Conservation (phyloP, 2,888 invertebrate genomes). For the Ophion slaviceki region DNA sequence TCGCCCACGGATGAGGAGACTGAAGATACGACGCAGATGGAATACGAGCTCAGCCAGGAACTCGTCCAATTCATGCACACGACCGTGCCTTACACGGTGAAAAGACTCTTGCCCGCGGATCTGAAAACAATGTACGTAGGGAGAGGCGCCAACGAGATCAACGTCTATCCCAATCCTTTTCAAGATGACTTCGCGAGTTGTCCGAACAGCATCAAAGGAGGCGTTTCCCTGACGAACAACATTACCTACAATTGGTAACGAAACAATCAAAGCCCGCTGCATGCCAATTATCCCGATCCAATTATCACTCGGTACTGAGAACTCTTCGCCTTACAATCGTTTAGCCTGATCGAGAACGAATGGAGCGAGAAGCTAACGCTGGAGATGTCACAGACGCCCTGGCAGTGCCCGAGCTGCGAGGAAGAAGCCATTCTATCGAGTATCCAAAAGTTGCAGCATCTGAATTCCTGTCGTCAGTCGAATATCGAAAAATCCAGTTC, state of each 20-base stretch:
- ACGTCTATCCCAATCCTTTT: constrained; percentile 89
- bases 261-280: not conserved
- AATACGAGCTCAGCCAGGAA: constrained; percentile 87
- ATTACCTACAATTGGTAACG: constrained; percentile 91
- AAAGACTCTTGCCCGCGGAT: constrained; percentile 93
- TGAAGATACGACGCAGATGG: constrained; percentile 76
- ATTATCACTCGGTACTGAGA: not conserved
- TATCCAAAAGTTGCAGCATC: constrained; percentile 91
- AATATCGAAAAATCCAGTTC: constrained; percentile 69
- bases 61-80: constrained; percentile 90
- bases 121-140: constrained; percentile 90
- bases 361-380: constrained; percentile 88
- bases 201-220: constrained; percentile 91
- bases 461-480: constrained; percentile 84
- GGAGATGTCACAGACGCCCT: constrained; percentile 87
- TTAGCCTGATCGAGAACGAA: constrained; percentile 87
- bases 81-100: constrained; percentile 90
- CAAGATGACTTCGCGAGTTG: constrained; percentile 86
- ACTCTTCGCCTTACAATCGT: constrained; percentile 68
- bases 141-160: constrained; percentile 76
- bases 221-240: constrained; percentile 91
- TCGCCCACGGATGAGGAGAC: constrained; percentile 37
- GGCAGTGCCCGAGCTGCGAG: constrained; percentile 90
- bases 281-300: not conserved
- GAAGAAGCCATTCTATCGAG: constrained; percentile 87